A percentile compares a stretch with the other conserved stretches of the same genome.
phyloP scores from a whole-genome alignment of 2,888 invertebrate species.

The Morpho achilles region DNA sequence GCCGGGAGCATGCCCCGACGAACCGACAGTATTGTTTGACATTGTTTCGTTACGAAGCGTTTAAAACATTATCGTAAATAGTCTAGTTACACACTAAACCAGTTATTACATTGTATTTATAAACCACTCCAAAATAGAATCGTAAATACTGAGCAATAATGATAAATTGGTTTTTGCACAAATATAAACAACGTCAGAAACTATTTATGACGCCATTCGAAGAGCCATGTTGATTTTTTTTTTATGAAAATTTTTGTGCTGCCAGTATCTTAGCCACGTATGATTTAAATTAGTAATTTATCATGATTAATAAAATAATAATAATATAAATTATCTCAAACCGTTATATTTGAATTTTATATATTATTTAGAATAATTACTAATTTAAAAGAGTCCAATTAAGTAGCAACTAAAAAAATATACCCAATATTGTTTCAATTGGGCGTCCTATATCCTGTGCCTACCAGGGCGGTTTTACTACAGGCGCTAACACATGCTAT shows the following conservation, averaged over 20 bases:
- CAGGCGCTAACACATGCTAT: no score
- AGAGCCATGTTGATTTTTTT: slow-evolving; percentile 61
- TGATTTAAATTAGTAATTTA: background rate
- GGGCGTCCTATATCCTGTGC: no score
- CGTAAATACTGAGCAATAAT: slow-evolving; percentile 23
- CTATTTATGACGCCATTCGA: slow-evolving; percentile 74
- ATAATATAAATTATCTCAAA: no score
- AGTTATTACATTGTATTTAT: slow-evolving; percentile 51
- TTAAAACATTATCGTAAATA: slow-evolving; percentile 54
- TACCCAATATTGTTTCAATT: no score
- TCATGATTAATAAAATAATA: no score
- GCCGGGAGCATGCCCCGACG: slow-evolving; percentile 76
- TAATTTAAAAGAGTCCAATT: no score
- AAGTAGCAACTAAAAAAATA: no score
- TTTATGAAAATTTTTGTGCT: slow-evolving; percentile 25
- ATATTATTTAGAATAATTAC: no score
- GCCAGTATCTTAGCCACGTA: slow-evolving; percentile 22
- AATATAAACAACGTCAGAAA: slow-evolving; percentile 75
- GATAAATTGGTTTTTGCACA: slow-evolving; percentile 44
- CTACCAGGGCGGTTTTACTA: no score
- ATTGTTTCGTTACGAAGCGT: slow-evolving; percentile 46
- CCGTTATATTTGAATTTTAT: no score
- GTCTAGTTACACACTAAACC: slow-evolving; percentile 28
- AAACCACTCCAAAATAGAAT: slow-evolving; percentile 26
- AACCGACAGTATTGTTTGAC: slow-evolving; percentile 76